Evolutionary conservation across 2,888 invertebrate species (phyloP).

Genomic region (Ectobius pallidus): DNA sequence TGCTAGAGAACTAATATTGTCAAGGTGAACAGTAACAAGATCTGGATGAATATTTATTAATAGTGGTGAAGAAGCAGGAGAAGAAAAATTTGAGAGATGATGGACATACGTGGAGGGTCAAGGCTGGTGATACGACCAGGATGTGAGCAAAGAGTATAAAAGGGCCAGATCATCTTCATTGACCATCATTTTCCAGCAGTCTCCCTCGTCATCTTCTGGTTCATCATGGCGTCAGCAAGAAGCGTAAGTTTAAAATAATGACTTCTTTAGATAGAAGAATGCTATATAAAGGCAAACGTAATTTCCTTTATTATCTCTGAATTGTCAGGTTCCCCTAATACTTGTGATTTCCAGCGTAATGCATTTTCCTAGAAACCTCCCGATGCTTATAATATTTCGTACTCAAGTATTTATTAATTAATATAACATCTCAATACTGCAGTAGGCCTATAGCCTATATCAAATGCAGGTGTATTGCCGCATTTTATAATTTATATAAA

Average conservation of each 20-base stretch:
- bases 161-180: background rate
- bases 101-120: slow-evolving; percentile 16
- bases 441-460: no score
- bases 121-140: slow-evolving; percentile 10
- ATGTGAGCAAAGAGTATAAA: background rate
- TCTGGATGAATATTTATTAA: slow-evolving; percentile 2
- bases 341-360: background rate
- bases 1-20: background rate
- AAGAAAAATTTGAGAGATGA: background rate
- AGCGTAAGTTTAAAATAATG: background rate
- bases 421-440: no score
- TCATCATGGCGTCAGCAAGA: background rate
- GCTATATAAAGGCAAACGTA: background rate
- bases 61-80: background rate
- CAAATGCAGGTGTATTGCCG: no score
- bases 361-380: no score
- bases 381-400: background rate
- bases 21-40: background rate
- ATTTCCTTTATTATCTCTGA: background rate
- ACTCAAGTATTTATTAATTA: background rate
- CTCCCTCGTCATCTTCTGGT: background rate
- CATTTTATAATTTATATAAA: no score
- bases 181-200: background rate
- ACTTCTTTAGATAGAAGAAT: background rate
- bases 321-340: background rate